phyloP scores from a whole-genome alignment of 1,140 invertebrate species.

The Aphelinus certus region DNA sequence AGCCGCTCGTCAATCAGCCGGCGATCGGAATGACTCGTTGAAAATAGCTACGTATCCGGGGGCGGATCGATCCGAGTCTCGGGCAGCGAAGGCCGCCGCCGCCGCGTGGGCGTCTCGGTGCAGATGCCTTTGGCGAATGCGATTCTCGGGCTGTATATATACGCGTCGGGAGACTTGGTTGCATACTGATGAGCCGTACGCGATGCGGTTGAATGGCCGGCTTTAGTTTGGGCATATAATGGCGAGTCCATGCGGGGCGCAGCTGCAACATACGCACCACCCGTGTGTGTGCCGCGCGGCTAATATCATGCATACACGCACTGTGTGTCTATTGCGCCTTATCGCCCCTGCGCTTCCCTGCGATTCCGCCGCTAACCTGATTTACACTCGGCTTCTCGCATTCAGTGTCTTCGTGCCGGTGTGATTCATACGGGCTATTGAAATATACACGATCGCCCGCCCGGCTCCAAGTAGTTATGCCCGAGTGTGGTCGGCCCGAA shows the following conservation, averaged over 20 bases:
- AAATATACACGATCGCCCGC: too few relatives aligned
- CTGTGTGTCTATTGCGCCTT: slow-evolving; percentile 6
- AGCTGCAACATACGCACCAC: slow-evolving; percentile 30
- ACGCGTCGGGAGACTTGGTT: slow-evolving; percentile 39
- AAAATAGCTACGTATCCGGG: too few relatives aligned
- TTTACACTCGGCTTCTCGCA: too few relatives aligned
- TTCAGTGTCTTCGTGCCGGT: too few relatives aligned
- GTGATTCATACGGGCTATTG: too few relatives aligned
- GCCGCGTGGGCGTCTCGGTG: background rate
- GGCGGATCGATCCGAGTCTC: too few relatives aligned
- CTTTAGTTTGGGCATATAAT: slow-evolving; percentile 61
- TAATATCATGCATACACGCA: slow-evolving; percentile 7
- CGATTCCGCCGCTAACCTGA: too few relatives aligned
- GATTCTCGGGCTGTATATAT: background rate
- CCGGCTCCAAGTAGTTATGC: too few relatives aligned
- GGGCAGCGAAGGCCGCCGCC: background rate
- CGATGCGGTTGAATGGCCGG: slow-evolving; percentile 56
- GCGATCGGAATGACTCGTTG: too few relatives aligned
- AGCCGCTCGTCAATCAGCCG: background rate
- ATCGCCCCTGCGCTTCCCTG: background rate
- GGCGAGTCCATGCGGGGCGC: slow-evolving; percentile 54
- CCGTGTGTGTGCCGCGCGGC: background rate
- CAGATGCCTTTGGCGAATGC: background rate
- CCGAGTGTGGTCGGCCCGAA: too few relatives aligned
- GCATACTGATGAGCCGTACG: slow-evolving; percentile 61